Conservation (phyloP, 2,797 vertebrate species). For the Euthynnus affinis region DNA sequence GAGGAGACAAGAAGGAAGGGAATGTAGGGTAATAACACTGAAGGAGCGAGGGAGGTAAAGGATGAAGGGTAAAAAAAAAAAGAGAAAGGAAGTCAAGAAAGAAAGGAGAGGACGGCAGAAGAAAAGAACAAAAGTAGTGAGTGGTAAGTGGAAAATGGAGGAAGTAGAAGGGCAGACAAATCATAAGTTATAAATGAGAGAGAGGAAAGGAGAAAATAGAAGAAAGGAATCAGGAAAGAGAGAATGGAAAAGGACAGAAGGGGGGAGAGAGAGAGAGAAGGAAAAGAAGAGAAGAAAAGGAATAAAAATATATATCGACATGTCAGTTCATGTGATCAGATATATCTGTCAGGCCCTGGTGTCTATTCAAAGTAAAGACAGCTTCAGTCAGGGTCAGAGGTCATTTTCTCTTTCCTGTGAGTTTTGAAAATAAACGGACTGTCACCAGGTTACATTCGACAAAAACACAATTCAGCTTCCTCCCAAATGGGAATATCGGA, state of each 20-base stretch:
- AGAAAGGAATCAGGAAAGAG: background rate
- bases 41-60: too few species aligned
- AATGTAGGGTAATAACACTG: too few species aligned
- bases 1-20: too few species aligned
- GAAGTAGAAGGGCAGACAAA: background rate
- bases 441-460: conserved; percentile 30
- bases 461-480: conserved; percentile 53
- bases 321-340: background rate
- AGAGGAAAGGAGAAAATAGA: background rate
- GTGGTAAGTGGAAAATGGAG: too few species aligned
- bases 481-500: conserved; percentile 9
- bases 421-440: conserved; percentile 41
- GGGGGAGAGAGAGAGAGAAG: too few species aligned
- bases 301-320: background rate
- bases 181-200: background rate
- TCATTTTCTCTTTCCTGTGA: conserved; percentile 52
- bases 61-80: too few species aligned
- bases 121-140: background rate
- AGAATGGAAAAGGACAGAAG: background rate
- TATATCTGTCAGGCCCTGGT: conserved; percentile 8
- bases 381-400: conserved; percentile 27
- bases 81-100: too few species aligned
- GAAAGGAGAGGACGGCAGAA: background rate
- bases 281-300: too few species aligned
- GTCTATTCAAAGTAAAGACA: conserved; percentile 58